A percentile compares a stretch with the other conserved stretches of the same genome.
phyloP scores from a whole-genome alignment of 2,797 vertebrate species.

The Pseudopleuronectes americanus region DNA sequence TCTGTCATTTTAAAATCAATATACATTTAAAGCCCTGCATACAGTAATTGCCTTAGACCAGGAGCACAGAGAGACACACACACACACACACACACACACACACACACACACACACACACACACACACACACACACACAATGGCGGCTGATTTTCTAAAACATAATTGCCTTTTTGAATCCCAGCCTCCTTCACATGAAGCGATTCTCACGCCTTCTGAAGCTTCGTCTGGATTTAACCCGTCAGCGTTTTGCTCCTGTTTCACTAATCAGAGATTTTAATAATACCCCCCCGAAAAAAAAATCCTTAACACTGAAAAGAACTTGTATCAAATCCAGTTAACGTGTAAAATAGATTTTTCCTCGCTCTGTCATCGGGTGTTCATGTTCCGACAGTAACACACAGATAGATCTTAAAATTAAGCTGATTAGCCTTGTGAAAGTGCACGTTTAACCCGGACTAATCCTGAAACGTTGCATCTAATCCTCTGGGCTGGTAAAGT shows the following conservation, averaged over 20 bases:
- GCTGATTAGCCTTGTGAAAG: conserved; percentile 28
- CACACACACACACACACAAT: conserved; percentile 2
- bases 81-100: conserved; percentile 9
- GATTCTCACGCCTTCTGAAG: conserved; percentile 44
- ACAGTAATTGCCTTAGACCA: conserved; percentile 39
- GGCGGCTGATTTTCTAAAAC: conserved; percentile 37
- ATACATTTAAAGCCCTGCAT: conserved; percentile 37
- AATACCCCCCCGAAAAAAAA: conserved; percentile 22
- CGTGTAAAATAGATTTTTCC: conserved; percentile 23
- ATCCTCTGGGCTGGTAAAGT: neutral
- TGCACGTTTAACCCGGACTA: conserved; percentile 12
- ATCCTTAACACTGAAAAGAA: neutral
- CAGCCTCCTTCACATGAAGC: conserved; percentile 6
- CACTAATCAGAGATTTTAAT: conserved; percentile 63
- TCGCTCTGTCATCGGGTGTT: neutral
- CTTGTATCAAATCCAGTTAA: conserved; percentile 24
- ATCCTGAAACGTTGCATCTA: neutral
- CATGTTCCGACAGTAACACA: conserved; percentile 1
- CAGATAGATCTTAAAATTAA: conserved; percentile 21
- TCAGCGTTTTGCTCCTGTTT: conserved; percentile 41
- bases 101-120: conserved; percentile 15
- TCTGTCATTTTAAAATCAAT: conserved; percentile 45
- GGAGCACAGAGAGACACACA: conserved; percentile 19
- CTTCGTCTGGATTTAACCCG: conserved; percentile 60
- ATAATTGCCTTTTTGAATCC: conserved; percentile 54